Conservation (phyloP, 2,113 vertebrate species). For the Galemys pyrenaicus region DNA sequence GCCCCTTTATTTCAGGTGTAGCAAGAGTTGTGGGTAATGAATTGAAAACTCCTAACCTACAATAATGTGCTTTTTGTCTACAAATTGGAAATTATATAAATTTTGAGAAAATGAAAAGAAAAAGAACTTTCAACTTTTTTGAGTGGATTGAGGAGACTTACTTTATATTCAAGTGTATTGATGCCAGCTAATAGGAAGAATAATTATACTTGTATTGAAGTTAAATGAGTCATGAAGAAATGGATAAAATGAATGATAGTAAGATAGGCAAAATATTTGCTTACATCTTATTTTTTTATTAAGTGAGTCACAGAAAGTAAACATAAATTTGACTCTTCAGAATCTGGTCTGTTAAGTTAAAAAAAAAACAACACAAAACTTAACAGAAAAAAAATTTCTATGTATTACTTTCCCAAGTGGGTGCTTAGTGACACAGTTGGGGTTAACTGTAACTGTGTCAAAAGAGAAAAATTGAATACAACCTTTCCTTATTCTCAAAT, state of each 20-base stretch:
- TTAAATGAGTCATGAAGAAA: slow-evolving; percentile 80
- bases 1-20: not conserved
- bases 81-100: slow-evolving; percentile 31
- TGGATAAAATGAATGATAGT: slow-evolving; percentile 59
- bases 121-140: not conserved
- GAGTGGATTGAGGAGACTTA: not conserved
- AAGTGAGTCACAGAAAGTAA: slow-evolving; percentile 78
- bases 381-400: not conserved
- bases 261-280: slow-evolving; percentile 67
- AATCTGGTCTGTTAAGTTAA: slow-evolving; percentile 31
- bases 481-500: not conserved
- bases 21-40: not conserved
- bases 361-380: slow-evolving; percentile 21
- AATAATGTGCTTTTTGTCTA: not conserved
- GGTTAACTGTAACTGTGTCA: not conserved
- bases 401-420: not conserved
- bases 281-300: slow-evolving; percentile 49
- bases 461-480: slow-evolving; percentile 27
- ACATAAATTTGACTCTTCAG: slow-evolving; percentile 44
- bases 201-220: slow-evolving; percentile 73
- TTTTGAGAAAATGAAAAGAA: not conserved
- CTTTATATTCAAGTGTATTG: slow-evolving; percentile 10
- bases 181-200: slow-evolving; percentile 47
- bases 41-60: not conserved
- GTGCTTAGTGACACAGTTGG: not conserved